Base-by-base conservation (phyloP, 2,888 invertebrate species). In the Gryllus longicercus region DNA sequence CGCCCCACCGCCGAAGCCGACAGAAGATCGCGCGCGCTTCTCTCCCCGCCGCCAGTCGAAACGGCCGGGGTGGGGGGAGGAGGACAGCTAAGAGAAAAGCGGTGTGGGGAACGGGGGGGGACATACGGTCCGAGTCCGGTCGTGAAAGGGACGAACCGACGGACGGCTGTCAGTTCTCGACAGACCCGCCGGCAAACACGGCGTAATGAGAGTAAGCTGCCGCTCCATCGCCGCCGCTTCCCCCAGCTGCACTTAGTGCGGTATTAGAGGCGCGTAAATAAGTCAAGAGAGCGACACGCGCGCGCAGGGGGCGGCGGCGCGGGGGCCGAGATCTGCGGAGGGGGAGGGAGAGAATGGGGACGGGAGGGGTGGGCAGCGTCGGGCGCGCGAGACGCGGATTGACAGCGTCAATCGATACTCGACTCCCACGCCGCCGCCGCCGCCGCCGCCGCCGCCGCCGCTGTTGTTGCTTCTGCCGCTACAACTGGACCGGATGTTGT, bases 281-380 rank as follows among this genome's bases (percentile, higher is more conserved):
- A 77, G 77, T 10, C 50, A 77, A 77, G 63, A 63, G 63, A 63
- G 63, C n/a, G 63, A 63, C 63, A 63, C 63, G 63, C 63, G 63
- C 63, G 8, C 16, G 63, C 63, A 63, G 63, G 14, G 63, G 14
- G 63, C 4, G 11, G 63, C 4, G 51, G 1, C 8, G 16, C 1
- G 63, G 38, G 8, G 8, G 8, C 38, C 63, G 16, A 63, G 16
- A 38, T 38, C 38, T 38, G 38, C 8, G 8, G 38, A 63, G 63
- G n/a, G 16, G n/a, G 11, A 5, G 63, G 63, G 63, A 8, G 3
- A 8, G 63, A 11, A 1, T 16, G 11, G 12, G 51, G 51, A 51
- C 51, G 51, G 1, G 51, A 14, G 51, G 51, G 51, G 1, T 16
- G 51, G 63, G 63, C 63, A 63, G 63, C 63, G n/a, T 1, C n/a